Conservation (phyloP, 2,113 vertebrate genomes). For the Cheirogaleus medius region DNA sequence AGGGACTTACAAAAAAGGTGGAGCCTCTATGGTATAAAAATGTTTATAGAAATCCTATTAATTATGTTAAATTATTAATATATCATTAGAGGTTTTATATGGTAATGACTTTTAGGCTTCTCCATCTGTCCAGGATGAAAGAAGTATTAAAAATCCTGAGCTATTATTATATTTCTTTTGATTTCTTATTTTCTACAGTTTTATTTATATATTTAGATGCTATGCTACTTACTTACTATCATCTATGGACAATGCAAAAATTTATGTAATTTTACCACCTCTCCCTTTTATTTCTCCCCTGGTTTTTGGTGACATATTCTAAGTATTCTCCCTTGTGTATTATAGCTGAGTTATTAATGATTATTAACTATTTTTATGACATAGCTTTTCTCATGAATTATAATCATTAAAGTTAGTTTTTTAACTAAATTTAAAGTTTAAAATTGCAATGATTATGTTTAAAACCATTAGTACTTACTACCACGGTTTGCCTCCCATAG, state of each 20-base stretch:
- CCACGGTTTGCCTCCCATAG: background rate
- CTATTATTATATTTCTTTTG: background rate
- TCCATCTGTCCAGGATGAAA: background rate
- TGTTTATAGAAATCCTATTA: background rate
- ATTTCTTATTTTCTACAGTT: background rate
- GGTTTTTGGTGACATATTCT: background rate
- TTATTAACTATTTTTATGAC: background rate
- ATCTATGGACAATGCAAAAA: background rate
- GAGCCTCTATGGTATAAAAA: background rate
- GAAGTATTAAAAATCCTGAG: background rate
- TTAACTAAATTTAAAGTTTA: background rate
- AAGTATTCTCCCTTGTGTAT: background rate
- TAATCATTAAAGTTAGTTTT: background rate
- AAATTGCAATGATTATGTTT: background rate
- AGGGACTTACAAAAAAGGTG: background rate
- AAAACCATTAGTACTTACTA: background rate
- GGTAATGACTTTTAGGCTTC: background rate
- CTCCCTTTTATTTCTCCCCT: background rate
- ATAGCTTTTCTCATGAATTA: background rate
- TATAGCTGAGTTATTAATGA: background rate
- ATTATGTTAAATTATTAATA: background rate
- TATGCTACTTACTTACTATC: background rate
- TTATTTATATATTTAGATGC: background rate
- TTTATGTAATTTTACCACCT: background rate
- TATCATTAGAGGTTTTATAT: background rate